Conservation (phyloP, 1,140 invertebrate species). For the Ceratina australensis region DNA sequence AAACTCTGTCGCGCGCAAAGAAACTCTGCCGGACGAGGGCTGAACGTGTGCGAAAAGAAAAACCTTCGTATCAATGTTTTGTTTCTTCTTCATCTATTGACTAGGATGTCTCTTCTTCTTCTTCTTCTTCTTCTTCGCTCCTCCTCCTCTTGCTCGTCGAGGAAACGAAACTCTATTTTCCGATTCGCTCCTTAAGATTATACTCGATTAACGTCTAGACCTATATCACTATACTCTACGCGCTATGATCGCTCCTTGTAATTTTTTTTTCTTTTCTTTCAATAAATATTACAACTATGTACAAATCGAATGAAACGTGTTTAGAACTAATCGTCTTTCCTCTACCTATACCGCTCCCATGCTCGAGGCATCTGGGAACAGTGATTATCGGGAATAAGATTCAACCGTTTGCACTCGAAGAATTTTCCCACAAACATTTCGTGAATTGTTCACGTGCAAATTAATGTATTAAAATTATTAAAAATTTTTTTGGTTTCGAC, state of each 20-base stretch:
- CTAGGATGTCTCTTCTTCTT: conserved; percentile 71
- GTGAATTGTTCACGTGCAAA: too few species aligned
- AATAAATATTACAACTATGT: conserved; percentile 80
- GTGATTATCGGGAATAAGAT: background rate
- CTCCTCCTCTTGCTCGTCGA: too few species aligned
- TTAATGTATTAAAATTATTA: too few species aligned
- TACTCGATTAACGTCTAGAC: conserved; percentile 60
- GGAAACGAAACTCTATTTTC: conserved; percentile 35
- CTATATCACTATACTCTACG: conserved; percentile 64
- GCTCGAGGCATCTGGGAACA: background rate
- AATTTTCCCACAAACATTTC: too few species aligned
- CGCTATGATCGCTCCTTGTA: conserved; percentile 53
- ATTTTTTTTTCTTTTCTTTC: conserved; percentile 60
- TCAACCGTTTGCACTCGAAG: too few species aligned
- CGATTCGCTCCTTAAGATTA: conserved; percentile 55
- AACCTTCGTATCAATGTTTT: conserved; percentile 57
- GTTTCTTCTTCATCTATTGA: conserved; percentile 60
- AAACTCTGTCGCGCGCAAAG: conserved; percentile 58
- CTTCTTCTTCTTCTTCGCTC: too few species aligned
- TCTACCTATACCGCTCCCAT: conserved; percentile 34
- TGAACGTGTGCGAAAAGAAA: conserved; percentile 61
- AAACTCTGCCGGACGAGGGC: conserved; percentile 19
- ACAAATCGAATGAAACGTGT: conserved; percentile 65
- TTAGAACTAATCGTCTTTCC: conserved; percentile 45
- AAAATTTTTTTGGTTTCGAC: too few species aligned